These are phyloP conservation scores for Drosophila tanythrix DNA, from an alignment of 2,888 invertebrate genomes.

Conservation along the genomic window DNA sequence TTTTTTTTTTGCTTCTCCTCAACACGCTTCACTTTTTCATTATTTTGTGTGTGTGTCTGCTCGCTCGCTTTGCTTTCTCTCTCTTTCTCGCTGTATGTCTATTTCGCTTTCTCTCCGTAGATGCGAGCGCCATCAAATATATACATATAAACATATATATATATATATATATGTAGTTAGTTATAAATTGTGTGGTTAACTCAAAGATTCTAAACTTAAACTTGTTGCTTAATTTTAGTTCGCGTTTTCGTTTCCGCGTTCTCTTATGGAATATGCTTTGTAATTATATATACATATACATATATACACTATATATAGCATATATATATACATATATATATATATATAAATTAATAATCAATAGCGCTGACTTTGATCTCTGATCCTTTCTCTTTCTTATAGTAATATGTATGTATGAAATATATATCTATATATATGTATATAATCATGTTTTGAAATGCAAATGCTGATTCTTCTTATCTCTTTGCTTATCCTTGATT, in stretches of 20 bases:
- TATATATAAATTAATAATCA: constrained; percentile 11
- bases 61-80: neutral
- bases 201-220: neutral
- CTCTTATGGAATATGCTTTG: constrained; percentile 7
- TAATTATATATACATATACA: neutral
- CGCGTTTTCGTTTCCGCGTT: neutral
- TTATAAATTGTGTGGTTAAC: constrained; percentile 2
- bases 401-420: neutral
- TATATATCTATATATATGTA: constrained; percentile 2
- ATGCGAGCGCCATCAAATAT: neutral
- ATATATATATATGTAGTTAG: neutral
- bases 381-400: constrained; percentile 11
- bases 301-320: constrained; percentile 4
- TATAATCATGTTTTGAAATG: constrained; percentile 33
- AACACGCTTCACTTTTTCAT: neutral
- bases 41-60: neutral
- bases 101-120: neutral
- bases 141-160: constrained; percentile 14
- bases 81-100: neutral
- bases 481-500: constrained; percentile 8
- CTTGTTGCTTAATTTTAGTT: neutral
- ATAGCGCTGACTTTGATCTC: constrained; percentile 42
- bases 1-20: neutral
- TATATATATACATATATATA: neutral
- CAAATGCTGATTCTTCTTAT: constrained; percentile 14